Conservation (phyloP, 2,113 vertebrate genomes). For the Hippopotamus amphibius region DNA sequence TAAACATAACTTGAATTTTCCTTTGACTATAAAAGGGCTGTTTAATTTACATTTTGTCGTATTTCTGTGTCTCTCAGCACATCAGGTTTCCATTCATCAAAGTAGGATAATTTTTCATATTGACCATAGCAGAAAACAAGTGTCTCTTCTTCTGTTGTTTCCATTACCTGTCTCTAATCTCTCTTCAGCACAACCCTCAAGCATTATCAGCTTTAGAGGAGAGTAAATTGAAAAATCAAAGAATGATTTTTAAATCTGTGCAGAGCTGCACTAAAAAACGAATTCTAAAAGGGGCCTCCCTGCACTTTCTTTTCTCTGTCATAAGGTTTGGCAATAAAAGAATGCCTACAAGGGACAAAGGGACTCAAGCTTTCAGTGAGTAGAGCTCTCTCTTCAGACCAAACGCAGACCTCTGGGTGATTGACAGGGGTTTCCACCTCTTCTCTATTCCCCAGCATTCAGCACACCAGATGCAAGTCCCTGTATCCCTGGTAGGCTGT, state of each 20-base stretch:
- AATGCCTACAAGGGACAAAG: constrained; percentile 59
- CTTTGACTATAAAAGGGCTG: constrained; percentile 59
- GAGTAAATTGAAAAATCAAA: constrained; percentile 79
- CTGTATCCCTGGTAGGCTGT: background rate
- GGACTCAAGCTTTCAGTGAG: constrained; percentile 10
- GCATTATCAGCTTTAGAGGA: constrained; percentile 61
- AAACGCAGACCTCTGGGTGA: background rate
- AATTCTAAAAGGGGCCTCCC: constrained; percentile 40
- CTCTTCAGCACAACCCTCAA: constrained; percentile 70
- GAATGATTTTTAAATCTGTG: constrained; percentile 66
- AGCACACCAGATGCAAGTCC: background rate
- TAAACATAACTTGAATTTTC: constrained; percentile 62
- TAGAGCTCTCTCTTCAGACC: constrained; percentile 36
- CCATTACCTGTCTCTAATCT: constrained; percentile 75
- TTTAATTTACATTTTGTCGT: constrained; percentile 68
- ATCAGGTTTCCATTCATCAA: constrained; percentile 66
- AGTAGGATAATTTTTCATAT: constrained; percentile 71
- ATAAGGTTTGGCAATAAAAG: constrained; percentile 43
- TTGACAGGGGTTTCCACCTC: background rate
- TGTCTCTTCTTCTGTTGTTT: background rate
- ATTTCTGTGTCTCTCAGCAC: constrained; percentile 58
- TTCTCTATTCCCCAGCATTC: background rate
- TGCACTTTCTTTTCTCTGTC: constrained; percentile 26
- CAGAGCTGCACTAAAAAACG: background rate
- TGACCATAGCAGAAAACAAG: constrained; percentile 53